These are phyloP conservation scores for Phalacrocorax carbo DNA, from an alignment of 2,113 vertebrate genomes.

Conservation along the genomic window DNA sequence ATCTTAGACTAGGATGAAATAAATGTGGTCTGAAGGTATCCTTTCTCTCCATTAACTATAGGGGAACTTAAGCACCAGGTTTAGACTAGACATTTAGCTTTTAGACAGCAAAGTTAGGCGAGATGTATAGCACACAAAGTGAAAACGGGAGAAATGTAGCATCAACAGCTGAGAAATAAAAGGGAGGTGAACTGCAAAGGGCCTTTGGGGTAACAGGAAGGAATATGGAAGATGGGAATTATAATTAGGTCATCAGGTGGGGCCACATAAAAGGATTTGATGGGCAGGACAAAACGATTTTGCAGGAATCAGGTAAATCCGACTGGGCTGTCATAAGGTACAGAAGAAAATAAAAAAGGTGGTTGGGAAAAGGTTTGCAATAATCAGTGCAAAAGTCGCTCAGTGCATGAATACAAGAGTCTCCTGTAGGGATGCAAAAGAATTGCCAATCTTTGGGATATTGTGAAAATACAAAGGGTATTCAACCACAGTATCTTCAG, in stretches of 20 bases:
- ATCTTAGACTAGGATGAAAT: neutral
- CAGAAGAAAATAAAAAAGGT: neutral
- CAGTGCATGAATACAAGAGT: neutral
- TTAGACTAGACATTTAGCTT: neutral
- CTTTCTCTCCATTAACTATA: neutral
- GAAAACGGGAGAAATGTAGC: neutral
- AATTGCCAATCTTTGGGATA: neutral
- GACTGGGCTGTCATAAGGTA: neutral
- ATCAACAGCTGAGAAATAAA: neutral
- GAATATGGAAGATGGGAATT: neutral
- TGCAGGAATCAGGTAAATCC: neutral
- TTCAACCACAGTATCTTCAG: neutral
- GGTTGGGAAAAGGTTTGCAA: neutral
- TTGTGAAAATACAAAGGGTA: conserved; percentile 12
- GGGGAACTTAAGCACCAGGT: neutral
- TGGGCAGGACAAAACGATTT: neutral
- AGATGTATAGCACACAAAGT: neutral
- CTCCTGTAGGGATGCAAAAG: neutral
- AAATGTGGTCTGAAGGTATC: neutral
- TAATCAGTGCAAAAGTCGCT: neutral
- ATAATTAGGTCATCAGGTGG: neutral
- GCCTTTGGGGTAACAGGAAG: neutral
- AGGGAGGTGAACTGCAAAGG: neutral
- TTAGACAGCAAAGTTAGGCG: neutral
- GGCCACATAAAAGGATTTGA: neutral